Evolutionary conservation across 1,140 invertebrate species (phyloP).

Genomic region (Magallana angulata): DNA sequence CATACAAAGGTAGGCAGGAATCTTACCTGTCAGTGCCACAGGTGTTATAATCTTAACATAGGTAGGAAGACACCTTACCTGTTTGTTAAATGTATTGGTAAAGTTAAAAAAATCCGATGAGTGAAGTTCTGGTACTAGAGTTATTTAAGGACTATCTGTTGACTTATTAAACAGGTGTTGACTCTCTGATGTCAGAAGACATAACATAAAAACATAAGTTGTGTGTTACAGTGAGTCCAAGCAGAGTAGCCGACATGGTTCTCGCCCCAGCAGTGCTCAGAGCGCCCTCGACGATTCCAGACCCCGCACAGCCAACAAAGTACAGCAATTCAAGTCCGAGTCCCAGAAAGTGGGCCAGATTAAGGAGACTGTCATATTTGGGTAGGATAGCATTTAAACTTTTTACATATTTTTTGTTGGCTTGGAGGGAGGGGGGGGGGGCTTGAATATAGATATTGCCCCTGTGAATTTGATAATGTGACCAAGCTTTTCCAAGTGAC

Average conservation of each 20-base stretch:
- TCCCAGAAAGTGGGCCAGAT: slow-evolving; percentile 52
- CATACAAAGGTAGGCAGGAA: slow-evolving; percentile 65
- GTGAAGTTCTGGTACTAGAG: too few relatives aligned
- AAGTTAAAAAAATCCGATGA: too few relatives aligned
- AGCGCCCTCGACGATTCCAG: slow-evolving; percentile 64
- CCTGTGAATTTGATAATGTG: too few relatives aligned
- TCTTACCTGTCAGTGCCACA: not conserved
- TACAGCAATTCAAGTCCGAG: slow-evolving; percentile 54
- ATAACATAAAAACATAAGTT: not conserved
- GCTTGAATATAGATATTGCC: too few relatives aligned
- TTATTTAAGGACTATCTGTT: too few relatives aligned
- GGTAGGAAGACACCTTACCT: too few relatives aligned
- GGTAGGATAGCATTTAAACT: slow-evolving; percentile 42
- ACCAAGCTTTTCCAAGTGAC: too few relatives aligned
- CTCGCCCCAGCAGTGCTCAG: slow-evolving; percentile 79
- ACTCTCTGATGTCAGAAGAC: too few relatives aligned
- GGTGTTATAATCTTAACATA: too few relatives aligned
- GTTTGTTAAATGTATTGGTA: too few relatives aligned
- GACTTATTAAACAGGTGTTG: too few relatives aligned
- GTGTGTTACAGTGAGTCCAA: slow-evolving; percentile 54
- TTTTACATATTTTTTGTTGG: not conserved
- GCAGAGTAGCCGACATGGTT: slow-evolving; percentile 63
- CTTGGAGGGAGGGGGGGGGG: too few relatives aligned
- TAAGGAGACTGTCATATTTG: slow-evolving; percentile 84
- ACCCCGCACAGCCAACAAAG: slow-evolving; percentile 61